Evolutionary conservation across 2,888 invertebrate species (phyloP), one percentile per base, ranked within the genome.

Genomic region (Hypercompe scribonia): DNA sequence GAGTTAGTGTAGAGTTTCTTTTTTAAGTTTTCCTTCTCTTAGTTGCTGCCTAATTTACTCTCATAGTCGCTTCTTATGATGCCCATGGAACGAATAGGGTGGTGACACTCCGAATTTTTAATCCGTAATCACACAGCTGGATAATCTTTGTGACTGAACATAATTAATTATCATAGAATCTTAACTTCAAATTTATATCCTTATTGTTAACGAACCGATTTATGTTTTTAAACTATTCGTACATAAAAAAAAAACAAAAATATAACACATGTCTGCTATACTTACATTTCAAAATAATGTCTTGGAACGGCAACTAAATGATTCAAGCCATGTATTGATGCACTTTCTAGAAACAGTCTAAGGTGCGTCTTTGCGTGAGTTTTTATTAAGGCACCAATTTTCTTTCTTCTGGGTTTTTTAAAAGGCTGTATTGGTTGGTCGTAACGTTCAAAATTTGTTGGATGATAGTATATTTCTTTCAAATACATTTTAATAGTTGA

Each of bases 251-350:
- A 39, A 18, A 15, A 18, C 18, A 42, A 42, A 15, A 42, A 46
- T 65, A 31, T 36, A 34, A 28, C 21, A n/a, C 0, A 64, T 31
- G 8, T 21, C 3, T 34, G n/a, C 10, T 7, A 4, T 69, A 86
- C 94, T 91, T 85, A 96, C 96, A 93, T 87, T 91, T 96, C 96
- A 50, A 91, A 83, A 0, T 90, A 85, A 87, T 96, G 96, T 76
- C 96, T 91, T n/a, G 90, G 87, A 13, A 81, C 72, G 4, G 93
- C 91, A 0, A 96, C 93, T 24, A 96, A 83, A 86, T 96, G 96
- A 65, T 94, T 96, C 28, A 96, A 83, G 0, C 96, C 96, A 81
- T 96, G 96, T 46, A 96, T 95, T 0, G 96, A 96, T 2, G 96
- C 96, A 0, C 94, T 95, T 73, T 95, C 91, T 72, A 96, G 78